Percentiles rank a stretch among this genome's conserved stretches.
phyloP scores from a whole-genome alignment of 2,113 vertebrate genomes.

The Fukomys damarensis region DNA sequence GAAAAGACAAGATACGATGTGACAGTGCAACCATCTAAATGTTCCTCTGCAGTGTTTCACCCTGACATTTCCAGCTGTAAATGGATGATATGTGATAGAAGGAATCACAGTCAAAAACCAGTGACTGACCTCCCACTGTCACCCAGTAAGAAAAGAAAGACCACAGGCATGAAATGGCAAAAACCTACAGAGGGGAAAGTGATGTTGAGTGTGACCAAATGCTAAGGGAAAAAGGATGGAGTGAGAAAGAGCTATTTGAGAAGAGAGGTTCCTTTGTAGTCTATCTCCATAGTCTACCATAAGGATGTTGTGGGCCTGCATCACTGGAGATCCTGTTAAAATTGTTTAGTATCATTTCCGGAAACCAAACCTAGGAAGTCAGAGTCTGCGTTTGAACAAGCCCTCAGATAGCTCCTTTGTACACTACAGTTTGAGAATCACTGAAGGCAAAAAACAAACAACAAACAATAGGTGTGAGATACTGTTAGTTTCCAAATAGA shows the following conservation, averaged over 20 bases:
- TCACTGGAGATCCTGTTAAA: background rate
- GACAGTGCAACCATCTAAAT: background rate
- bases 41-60: background rate
- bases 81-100: background rate
- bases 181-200: background rate
- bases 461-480: background rate
- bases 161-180: background rate
- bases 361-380: background rate
- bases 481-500: background rate
- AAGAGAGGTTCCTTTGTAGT: background rate
- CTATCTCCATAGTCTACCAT: background rate
- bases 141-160: background rate
- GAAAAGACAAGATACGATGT: accelerated
- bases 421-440: background rate
- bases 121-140: background rate
- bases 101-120: background rate
- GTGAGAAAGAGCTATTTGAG: background rate
- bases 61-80: background rate
- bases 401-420: background rate
- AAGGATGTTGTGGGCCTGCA: background rate
- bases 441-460: background rate
- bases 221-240: background rate
- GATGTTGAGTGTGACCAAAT: background rate
- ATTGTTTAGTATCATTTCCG: background rate
- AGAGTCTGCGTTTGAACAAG: background rate